Evolutionary conservation across 1,140 invertebrate genomes (phyloP).

Genomic region (Drosophila arizonae): DNA sequence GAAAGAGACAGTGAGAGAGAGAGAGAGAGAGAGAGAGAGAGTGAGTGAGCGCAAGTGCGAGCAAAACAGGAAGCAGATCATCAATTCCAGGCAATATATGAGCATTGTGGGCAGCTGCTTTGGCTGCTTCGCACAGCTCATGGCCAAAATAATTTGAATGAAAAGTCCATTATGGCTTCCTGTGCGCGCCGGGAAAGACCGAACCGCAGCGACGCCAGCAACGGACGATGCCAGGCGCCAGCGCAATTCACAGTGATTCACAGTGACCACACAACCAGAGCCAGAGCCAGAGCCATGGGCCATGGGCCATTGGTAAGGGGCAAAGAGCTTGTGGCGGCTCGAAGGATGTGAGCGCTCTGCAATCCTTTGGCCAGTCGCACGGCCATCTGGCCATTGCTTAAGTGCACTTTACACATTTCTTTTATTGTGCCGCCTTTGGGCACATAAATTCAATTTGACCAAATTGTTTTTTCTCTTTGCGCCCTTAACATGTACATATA

Average conservation of each 20-base stretch:
- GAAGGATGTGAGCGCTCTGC: conserved; percentile 35
- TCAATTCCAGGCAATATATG: conserved; percentile 71
- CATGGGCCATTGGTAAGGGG: background rate
- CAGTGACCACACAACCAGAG: conserved; percentile 52
- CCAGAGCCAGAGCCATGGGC: background rate
- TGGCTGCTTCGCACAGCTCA: conserved; percentile 30
- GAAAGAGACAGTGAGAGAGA: conserved; percentile 5
- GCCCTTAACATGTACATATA: background rate
- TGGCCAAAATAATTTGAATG: conserved; percentile 80
- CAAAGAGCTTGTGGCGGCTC: background rate
- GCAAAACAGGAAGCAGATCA: conserved; percentile 69
- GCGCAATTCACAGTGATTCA: conserved; percentile 53
- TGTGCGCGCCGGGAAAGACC: conserved; percentile 46
- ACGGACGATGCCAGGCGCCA: conserved; percentile 59
- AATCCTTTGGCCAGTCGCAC: conserved; percentile 50
- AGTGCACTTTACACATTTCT: conserved; percentile 76
- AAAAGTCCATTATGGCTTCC: conserved; percentile 82
- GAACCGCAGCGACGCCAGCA: conserved; percentile 36
- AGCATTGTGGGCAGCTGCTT: conserved; percentile 17
- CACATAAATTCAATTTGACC: conserved; percentile 74
- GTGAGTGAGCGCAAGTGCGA: background rate
- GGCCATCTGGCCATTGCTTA: conserved; percentile 55
- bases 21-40: background rate
- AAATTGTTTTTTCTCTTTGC: conserved; percentile 58
- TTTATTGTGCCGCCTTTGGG: conserved; percentile 64